Evolutionary conservation across 2,113 vertebrate species (phyloP).

Genomic region (Petroica traversi): DNA sequence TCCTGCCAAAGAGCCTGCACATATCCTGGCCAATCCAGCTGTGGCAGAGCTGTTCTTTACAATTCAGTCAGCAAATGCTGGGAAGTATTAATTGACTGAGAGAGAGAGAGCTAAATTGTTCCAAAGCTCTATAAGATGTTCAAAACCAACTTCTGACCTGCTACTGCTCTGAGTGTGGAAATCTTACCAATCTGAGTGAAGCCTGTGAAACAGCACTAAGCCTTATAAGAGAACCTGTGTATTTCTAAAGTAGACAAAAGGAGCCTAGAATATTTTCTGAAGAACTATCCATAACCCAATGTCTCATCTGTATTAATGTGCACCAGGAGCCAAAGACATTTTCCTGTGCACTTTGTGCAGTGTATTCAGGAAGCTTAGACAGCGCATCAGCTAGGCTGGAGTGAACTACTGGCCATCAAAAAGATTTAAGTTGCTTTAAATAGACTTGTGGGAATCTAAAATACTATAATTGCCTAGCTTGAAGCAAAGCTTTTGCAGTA

Average conservation of each 20-base stretch:
- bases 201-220: not conserved
- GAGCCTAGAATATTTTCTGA: not conserved
- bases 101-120: not conserved
- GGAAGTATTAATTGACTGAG: not conserved
- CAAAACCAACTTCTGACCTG: not conserved
- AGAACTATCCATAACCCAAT: not conserved
- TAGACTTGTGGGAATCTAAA: constrained; percentile 57
- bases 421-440: constrained; percentile 60
- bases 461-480: constrained; percentile 63
- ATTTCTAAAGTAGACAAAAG: not conserved
- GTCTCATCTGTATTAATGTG: not conserved
- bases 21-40: not conserved
- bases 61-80: not conserved
- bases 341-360: not conserved
- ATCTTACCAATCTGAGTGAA: not conserved
- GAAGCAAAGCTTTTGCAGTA: constrained; percentile 51
- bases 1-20: not conserved
- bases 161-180: not conserved
- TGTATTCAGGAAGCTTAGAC: not conserved
- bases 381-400: not conserved
- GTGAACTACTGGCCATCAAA: constrained; percentile 12
- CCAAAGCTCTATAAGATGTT: not conserved
- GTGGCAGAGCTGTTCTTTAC: not conserved
- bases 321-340: not conserved
- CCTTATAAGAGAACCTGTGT: not conserved